Evolutionary conservation across 2,113 vertebrate genomes (phyloP).

Genomic region (Rhizomys pruinosus): DNA sequence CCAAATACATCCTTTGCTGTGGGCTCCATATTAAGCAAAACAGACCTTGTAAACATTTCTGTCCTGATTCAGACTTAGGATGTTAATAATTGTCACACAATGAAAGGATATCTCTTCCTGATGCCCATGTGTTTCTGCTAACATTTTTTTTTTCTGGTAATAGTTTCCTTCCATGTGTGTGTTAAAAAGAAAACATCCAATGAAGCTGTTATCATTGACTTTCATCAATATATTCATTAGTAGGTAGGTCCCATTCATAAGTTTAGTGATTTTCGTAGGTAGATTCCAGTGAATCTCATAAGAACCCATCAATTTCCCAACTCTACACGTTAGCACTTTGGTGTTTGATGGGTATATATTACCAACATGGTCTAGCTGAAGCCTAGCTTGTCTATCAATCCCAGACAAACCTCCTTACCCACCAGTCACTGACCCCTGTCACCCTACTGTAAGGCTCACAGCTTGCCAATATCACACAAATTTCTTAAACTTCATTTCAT

Average conservation of each 20-base stretch:
- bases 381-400: neutral
- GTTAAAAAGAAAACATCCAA: neutral
- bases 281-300: neutral
- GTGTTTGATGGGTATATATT: neutral
- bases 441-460: neutral
- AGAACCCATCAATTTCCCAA: too few relatives aligned
- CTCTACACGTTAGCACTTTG: neutral
- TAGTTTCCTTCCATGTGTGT: neutral
- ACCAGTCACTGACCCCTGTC: too few relatives aligned
- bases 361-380: neutral
- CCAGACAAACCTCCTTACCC: neutral
- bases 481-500: neutral
- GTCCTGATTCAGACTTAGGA: neutral
- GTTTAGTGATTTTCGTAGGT: neutral
- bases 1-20: neutral
- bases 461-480: neutral
- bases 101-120: neutral
- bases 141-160: neutral
- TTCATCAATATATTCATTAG: neutral
- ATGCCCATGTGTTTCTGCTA: neutral
- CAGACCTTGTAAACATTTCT: neutral
- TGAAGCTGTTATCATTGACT: neutral
- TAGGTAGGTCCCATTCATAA: neutral
- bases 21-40: neutral
- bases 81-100: neutral